phyloP scores from a whole-genome alignment of 2,888 invertebrate genomes.

The Steromphala cineraria region DNA sequence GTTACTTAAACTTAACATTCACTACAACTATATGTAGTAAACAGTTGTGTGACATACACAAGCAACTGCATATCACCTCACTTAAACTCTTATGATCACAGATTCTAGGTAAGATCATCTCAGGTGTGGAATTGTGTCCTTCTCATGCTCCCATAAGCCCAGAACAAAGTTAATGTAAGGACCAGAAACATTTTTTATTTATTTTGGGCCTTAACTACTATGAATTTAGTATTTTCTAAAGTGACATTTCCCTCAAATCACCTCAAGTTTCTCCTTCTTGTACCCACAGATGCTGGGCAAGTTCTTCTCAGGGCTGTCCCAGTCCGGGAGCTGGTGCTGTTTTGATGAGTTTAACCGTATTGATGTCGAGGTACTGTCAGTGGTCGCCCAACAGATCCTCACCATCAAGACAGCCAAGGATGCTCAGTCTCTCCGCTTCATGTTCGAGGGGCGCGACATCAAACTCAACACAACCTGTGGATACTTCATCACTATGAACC shows the following conservation, averaged over 20 bases:
- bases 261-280: no score
- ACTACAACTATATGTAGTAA: no score
- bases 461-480: conserved; percentile 74
- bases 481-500: conserved; percentile 76
- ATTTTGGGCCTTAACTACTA: not conserved
- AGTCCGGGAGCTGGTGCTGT: conserved; percentile 75
- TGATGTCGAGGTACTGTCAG: conserved; percentile 74
- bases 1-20: no score
- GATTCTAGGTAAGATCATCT: no score
- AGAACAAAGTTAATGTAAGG: no score
- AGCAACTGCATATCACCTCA: no score
- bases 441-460: conserved; percentile 75
- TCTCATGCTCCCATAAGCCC: no score
- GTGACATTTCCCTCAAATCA: not conserved
- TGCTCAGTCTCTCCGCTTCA: conserved; percentile 66
- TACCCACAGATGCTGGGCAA: conserved; percentile 70
- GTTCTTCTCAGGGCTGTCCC: conserved; percentile 75
- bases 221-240: not conserved
- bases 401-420: conserved; percentile 75
- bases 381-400: conserved; percentile 75
- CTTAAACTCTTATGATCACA: no score
- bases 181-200: no score
- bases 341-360: conserved; percentile 76
- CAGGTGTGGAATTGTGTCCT: no score
- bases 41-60: no score